Evolutionary conservation across 2,888 invertebrate genomes (phyloP), one percentile per base, ranked within the genome.

Genomic region (Caenorhabditis angaria): DNA sequence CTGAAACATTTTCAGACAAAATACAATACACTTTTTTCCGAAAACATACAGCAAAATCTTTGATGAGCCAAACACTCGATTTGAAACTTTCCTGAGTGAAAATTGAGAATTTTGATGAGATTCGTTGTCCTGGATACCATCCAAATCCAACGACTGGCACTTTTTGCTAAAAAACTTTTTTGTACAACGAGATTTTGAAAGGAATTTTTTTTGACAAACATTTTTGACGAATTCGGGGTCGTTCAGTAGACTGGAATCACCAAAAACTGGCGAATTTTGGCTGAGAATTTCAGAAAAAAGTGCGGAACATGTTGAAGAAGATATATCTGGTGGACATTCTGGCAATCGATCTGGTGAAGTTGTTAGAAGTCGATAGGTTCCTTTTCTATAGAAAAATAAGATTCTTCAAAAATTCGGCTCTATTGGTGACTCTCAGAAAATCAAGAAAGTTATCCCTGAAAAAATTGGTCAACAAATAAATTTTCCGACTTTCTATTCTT

Each of bases 51-150:
- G 74, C 59, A 35, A 74, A 74, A 27, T 74, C 74, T 41, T 70
- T 69, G 51, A 74, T 69, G 20, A 74, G 32, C 57, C 55, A 63
- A 0, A 74, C 66, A 22, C 61, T 48, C 18, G 74, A 74, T 20
- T 66, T 69, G 28, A 68, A 74, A 2, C 59, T 51, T 35, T 70
- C 69, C 20, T 74, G 74, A 14, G 74, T 74, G 65, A 65, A 74
- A 29, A 74, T 69, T 3, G 69, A 66, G 28, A 63, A 66, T 22
- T 74, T 63, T 6, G 65, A 62, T 0, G 74, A 65, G 27, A 74
- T 65, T 25, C 74, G 62, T 47, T 74, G 69, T 29, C 69, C 55
- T 22, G 74, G 74, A 66, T 74, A 74, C 74, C 74, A 74, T 12
- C 65, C 74, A 27, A 74, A 74, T 5, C 66, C 74, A 4, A 74